Conservation (phyloP, 2,888 invertebrate species). For the Anarsia innoxiella region DNA sequence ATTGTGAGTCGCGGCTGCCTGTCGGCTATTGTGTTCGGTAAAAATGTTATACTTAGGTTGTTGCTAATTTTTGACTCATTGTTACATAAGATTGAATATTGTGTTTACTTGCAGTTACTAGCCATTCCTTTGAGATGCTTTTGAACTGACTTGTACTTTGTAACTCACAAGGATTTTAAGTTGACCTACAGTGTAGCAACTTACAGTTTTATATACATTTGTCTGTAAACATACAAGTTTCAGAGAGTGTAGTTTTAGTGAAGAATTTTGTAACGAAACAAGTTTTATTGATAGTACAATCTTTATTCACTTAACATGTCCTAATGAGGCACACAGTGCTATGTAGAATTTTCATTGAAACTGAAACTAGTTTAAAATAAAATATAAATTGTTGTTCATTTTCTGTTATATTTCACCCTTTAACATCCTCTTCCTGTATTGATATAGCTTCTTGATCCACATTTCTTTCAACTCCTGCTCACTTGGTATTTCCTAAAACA, state of each 20-base stretch:
- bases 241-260: too few species aligned
- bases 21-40: slow-evolving; percentile 54
- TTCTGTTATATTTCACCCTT: slow-evolving; percentile 55
- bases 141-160: too few species aligned
- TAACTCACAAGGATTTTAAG: too few species aligned
- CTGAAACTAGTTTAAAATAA: slow-evolving; percentile 14
- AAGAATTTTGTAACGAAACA: too few species aligned
- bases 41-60: slow-evolving; percentile 52
- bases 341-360: slow-evolving; percentile 3
- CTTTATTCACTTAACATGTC: too few species aligned
- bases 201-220: too few species aligned
- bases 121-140: too few species aligned
- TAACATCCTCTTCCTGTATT: slow-evolving; percentile 78
- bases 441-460: slow-evolving; percentile 83
- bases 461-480: slow-evolving; percentile 81
- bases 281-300: too few species aligned
- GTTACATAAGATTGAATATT: too few species aligned
- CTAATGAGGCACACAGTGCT: background rate
- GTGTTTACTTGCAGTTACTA: too few species aligned
- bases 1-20: slow-evolving; percentile 40
- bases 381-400: slow-evolving; percentile 7
- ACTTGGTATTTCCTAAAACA: slow-evolving; percentile 81
- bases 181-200: too few species aligned
- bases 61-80: slow-evolving; percentile 27
- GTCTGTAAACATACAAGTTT: too few species aligned